Evolutionary conservation across 2,113 vertebrate genomes (phyloP), one percentile per base, ranked within the genome.

Genomic region (Pitta sordida): DNA sequence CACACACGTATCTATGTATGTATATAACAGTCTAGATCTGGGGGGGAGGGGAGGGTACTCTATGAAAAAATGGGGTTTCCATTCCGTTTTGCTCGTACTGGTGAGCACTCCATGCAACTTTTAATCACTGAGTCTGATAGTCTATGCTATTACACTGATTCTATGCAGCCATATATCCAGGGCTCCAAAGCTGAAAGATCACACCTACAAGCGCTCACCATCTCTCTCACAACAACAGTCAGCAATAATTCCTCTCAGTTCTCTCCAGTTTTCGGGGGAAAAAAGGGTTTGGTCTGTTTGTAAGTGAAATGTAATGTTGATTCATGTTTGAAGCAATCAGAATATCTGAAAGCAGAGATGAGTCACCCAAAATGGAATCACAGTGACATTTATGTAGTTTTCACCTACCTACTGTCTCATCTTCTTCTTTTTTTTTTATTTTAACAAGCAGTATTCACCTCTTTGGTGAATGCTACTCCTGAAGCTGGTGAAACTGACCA

Each of bases 1-100:
- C 18, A 48, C 4, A 51, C n/a, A n/a, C n/a, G n/a, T n/a, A n/a
- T n/a, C n/a, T 2, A 51, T 1, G 9, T 3, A 52, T 6, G 30
- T 34, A 75, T 48, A 24, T 5, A 76, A 11, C 13, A 88, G 26
- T 90, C 14, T 41, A 62, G 39, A 64, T 64, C 15, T 18, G 21
- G 3, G 34, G 21, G 23, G 7, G 41, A 43, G 15, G 9, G 53
- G 11, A 56, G 20, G 27, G 7, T 27, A 56, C 53, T 55, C 29
- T 43, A 11, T n/a, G 36, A 55, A 78, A 80, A 71, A 34, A 52
- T 18, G 2, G 8, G 29, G 11, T 77, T 67, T 56, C 12, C 27
- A 15, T 67, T 56, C 12, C 27, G 15, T 58, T 80, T n/a, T 34
- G n/a, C 13, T 86, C 2, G 16, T 62, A 58, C 18, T 41, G 8